These are phyloP conservation scores for Sandelia bainsii DNA, from an alignment of 2,797 vertebrate genomes.

Conservation along the genomic window DNA sequence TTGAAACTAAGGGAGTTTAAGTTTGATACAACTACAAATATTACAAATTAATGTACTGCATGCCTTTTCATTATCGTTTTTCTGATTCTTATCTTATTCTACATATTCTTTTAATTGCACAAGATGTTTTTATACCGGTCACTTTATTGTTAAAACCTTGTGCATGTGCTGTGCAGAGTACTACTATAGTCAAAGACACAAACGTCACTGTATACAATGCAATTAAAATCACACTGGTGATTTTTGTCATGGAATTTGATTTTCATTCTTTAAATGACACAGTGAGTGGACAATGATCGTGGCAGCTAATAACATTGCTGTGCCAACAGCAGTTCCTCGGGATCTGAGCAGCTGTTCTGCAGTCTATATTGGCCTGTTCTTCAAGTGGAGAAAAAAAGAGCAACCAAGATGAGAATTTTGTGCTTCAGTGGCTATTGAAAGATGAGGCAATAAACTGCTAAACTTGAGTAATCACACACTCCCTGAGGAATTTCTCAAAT, in stretches of 20 bases:
- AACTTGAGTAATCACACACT: slow-evolving; percentile 99
- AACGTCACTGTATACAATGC: slow-evolving; percentile 16
- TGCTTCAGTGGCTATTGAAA: slow-evolving; percentile 99
- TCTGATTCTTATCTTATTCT: not conserved
- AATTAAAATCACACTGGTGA: slow-evolving; percentile 68
- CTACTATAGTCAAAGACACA: slow-evolving; percentile 7
- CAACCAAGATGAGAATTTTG: slow-evolving; percentile 99
- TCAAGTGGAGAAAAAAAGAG: slow-evolving; percentile 89
- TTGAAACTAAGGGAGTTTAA: slow-evolving; percentile 1
- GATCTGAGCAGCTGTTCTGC: slow-evolving; percentile 90
- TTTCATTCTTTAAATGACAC: slow-evolving; percentile 76
- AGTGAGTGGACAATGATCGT: slow-evolving; percentile 77
- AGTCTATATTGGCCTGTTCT: slow-evolving; percentile 96
- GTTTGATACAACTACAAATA: not conserved
- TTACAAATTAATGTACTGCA: not conserved
- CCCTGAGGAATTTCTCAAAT: slow-evolving; percentile 96
- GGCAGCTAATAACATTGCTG: slow-evolving; percentile 80
- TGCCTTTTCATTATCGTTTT: not conserved
- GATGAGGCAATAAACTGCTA: slow-evolving; percentile 99
- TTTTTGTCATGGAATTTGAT: slow-evolving; percentile 68
- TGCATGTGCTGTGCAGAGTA: not conserved
- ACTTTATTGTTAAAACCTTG: slow-evolving; percentile 8
- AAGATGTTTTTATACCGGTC: not conserved
- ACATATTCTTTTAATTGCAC: not conserved
- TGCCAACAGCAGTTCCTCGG: slow-evolving; percentile 86